Evolutionary conservation across 1,140 invertebrate genomes (phyloP).

Genomic region (Leptopilina clavipes): DNA sequence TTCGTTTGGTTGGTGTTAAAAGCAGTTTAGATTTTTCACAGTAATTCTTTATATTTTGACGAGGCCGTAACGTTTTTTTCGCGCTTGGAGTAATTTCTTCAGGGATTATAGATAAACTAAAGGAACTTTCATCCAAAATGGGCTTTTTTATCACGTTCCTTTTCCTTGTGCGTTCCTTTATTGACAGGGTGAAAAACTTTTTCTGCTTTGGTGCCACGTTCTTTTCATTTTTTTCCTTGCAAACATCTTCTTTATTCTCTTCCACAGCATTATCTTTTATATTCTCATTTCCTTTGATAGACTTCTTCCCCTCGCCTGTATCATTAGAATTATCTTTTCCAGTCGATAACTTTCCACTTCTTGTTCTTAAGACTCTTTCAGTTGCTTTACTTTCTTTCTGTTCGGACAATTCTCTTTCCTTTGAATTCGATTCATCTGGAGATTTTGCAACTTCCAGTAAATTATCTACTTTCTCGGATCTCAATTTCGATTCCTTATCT

Average conservation of each 20-base stretch:
- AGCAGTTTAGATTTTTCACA: not conserved
- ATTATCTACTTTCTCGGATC: not conserved
- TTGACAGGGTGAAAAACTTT: not conserved
- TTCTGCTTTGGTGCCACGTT: not conserved
- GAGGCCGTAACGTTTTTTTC: conserved; percentile 14
- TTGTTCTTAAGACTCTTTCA: not conserved
- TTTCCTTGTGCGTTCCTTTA: not conserved
- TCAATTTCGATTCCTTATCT: not conserved
- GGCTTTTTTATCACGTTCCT: not conserved
- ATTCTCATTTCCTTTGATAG: not conserved
- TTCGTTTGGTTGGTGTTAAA: not conserved
- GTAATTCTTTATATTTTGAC: conserved; percentile 1
- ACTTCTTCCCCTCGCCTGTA: not conserved
- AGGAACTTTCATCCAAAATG: not conserved
- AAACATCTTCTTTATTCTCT: not conserved
- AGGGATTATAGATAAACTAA: not conserved
- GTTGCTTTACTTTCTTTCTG: not conserved
- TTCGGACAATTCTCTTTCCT: not conserved
- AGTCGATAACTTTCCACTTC: not conserved
- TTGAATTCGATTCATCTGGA: not conserved
- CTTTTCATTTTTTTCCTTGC: not conserved
- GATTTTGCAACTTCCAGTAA: not conserved
- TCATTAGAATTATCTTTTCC: not conserved
- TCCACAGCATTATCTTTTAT: not conserved
- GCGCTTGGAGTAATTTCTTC: not conserved